Evolutionary conservation across 2,113 vertebrate genomes (phyloP).

Genomic region (Boleophthalmus pectinirostris): DNA sequence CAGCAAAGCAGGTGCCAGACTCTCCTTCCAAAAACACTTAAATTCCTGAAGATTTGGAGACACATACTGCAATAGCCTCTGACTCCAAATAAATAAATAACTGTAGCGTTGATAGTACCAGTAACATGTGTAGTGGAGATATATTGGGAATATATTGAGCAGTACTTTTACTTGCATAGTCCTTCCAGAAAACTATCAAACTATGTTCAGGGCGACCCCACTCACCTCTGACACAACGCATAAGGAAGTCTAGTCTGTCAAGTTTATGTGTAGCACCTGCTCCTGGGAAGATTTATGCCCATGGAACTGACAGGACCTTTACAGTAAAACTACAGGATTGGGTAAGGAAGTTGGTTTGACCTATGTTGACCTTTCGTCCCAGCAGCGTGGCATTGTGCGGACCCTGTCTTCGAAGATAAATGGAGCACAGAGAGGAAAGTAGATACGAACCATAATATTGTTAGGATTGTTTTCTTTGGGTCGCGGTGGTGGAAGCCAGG

Average conservation of each 20-base stretch:
- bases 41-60: background rate
- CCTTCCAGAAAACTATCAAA: background rate
- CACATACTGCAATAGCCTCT: background rate
- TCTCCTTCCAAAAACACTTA: background rate
- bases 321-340: conserved; percentile 14
- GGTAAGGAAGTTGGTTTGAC: conserved; percentile 33
- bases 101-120: background rate
- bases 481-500: conserved; percentile 20
- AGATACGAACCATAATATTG: conserved; percentile 55
- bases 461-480: conserved; percentile 68
- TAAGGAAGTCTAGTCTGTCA: conserved; percentile 5
- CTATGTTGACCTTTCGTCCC: conserved; percentile 37
- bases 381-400: conserved; percentile 39
- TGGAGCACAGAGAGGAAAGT: conserved; percentile 45
- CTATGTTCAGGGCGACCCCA: background rate
- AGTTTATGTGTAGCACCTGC: conserved; percentile 35
- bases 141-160: background rate
- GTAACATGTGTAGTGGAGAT: background rate
- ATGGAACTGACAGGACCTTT: conserved; percentile 22
- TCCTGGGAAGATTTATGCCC: conserved; percentile 24
- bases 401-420: conserved; percentile 54
- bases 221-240: conserved; percentile 7
- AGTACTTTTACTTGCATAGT: background rate
- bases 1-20: no score
- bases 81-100: background rate